Conservation (phyloP, 1,140 invertebrate genomes). For the Ganaspis sp. region DNA sequence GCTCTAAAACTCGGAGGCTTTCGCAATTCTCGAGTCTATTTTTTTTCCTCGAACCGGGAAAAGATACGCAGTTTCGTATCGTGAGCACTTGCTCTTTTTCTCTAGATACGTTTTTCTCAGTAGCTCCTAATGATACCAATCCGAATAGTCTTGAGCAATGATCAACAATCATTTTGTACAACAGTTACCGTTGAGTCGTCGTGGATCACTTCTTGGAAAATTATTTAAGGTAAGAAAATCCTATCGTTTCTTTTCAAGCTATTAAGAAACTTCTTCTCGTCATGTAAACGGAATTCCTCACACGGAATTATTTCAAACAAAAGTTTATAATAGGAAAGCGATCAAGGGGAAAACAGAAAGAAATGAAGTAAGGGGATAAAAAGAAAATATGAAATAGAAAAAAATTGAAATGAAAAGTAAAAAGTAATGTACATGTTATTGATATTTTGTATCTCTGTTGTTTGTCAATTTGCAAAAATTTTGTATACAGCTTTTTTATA, state of each 20-base stretch:
- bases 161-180: conserved; percentile 16
- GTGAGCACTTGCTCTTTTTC: not conserved
- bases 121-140: conserved; percentile 28
- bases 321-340: too few relatives aligned
- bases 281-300: conserved; percentile 4
- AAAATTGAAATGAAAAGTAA: too few relatives aligned
- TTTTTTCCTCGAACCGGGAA: not conserved
- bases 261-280: not conserved
- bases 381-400: too few relatives aligned
- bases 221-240: conserved; percentile 18
- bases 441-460: too few relatives aligned
- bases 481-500: too few relatives aligned
- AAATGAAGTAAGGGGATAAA: too few relatives aligned
- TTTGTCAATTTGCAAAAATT: too few relatives aligned
- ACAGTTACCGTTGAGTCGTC: conserved; percentile 15
- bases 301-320: not conserved
- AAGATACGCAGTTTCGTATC: conserved; percentile 17
- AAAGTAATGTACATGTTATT: too few relatives aligned
- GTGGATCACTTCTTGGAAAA: not conserved
- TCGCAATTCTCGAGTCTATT: not conserved
- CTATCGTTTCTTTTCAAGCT: not conserved
- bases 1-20: conserved; percentile 15
- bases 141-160: not conserved
- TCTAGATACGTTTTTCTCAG: conserved; percentile 4
- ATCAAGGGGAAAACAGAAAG: too few relatives aligned